Percentiles rank a stretch among this genome's conserved stretches.
Evolutionary conservation across 1,140 invertebrate species (phyloP).

Genomic region (Theocolax elegans): DNA sequence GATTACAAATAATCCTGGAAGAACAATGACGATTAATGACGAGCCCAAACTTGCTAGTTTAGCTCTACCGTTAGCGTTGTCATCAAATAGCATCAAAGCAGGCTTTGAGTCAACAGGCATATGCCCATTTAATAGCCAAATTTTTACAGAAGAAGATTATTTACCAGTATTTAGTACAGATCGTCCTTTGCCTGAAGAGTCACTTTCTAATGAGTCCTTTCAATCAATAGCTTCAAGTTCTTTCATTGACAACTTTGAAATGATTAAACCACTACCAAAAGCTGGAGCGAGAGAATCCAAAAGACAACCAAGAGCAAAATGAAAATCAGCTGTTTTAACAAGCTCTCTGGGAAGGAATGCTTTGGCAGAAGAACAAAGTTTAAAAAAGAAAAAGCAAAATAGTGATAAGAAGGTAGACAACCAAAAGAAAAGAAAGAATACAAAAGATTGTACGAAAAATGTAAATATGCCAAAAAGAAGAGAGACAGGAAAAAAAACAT

Average conservation of each 20-base stretch:
- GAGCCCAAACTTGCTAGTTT: constrained; percentile 29
- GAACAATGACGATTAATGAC: constrained; percentile 46
- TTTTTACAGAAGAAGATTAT: constrained; percentile 33
- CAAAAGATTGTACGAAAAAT: not conserved
- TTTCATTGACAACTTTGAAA: not conserved
- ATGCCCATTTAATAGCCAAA: constrained; percentile 40
- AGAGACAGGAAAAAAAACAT: no score
- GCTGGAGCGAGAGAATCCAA: not conserved
- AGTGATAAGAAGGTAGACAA: not conserved
- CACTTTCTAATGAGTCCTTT: not conserved
- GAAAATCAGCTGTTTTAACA: constrained; percentile 17
- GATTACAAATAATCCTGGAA: constrained; percentile 47
- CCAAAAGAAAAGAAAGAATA: not conserved
- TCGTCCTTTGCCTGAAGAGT: constrained; percentile 10
- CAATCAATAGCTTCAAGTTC: no score
- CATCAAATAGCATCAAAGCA: constrained; percentile 41
- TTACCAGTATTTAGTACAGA: constrained; percentile 28
- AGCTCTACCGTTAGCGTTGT: constrained; percentile 44
- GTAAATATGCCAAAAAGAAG: no score
- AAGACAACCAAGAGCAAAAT: not conserved
- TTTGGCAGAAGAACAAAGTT: not conserved
- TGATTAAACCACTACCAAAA: constrained; percentile 18
- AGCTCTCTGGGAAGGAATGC: not conserved
- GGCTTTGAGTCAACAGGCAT: constrained; percentile 46
- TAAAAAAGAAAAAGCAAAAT: not conserved